Base-by-base conservation (phyloP, 2,797 vertebrate species). In the Rhinophrynus dorsalis region DNA sequence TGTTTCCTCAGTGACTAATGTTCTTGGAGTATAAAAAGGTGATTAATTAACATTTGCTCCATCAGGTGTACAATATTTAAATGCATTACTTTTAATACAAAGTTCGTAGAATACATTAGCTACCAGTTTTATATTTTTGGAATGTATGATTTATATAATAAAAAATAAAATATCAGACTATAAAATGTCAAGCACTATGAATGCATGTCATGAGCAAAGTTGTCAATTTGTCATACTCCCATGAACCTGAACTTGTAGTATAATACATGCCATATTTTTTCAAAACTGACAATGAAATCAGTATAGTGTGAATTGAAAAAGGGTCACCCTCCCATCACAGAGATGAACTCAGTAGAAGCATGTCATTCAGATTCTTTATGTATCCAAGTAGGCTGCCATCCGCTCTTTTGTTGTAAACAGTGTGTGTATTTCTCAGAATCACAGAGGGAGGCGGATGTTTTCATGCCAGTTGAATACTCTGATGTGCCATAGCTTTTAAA, bases 341-440 rank as follows among this genome's bases (percentile, higher is more conserved):
- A 66, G 44, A 15, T 57, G 20, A 67, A 67, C 6, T 21, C 48
- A 11, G 2, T 24, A 57, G 15, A 57, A 68, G 37, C 17, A 11
- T 15, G 47, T 30, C 64, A 45, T 5, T 20, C 13, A n/a, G n/a
- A 1, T 2, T 38, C 27, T 71, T 55, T 64, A 54, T 35, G 45
- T 76, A 78, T 61, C 62, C 57, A 78, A 38, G 27, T 3, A 2
- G 50, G 74, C 33, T 15, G 38, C 64, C 64, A 67, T 67, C 64
- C 64, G 64, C 52, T 67, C 40, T 57, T 57, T 67, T 67, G 42
- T 67, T 67, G 27, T 11, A 24, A 57, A 67, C 52, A 67, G 32
- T 27, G 7, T 20, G 40, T 57, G 63, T 47, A 47, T 24, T 21
- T 47, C 27, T 45, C 51, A 35, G 52, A 47, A 29, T 57, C 51